phyloP scores from a whole-genome alignment of 2,113 vertebrate genomes.

The Grantiella picta region DNA sequence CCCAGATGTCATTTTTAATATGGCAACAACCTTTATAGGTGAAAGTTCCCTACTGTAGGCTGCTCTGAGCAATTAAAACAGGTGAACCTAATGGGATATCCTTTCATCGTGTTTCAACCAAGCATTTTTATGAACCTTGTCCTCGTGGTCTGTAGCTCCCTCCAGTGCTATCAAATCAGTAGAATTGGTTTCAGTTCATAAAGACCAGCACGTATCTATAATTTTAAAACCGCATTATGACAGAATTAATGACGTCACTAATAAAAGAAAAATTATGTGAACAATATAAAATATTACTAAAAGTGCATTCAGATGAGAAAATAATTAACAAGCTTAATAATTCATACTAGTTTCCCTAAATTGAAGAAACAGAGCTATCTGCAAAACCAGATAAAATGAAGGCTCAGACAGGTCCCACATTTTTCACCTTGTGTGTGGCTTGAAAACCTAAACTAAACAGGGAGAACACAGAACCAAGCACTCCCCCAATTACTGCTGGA shows the following conservation, averaged over 20 bases:
- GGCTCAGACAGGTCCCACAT: neutral
- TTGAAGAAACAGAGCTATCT: neutral
- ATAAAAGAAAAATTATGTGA: neutral
- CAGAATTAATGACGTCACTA: neutral
- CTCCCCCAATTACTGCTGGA: neutral
- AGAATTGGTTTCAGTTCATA: neutral
- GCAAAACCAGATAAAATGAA: neutral
- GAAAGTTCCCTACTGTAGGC: fast-evolving
- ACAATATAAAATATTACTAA: neutral
- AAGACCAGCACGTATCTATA: fast-evolving
- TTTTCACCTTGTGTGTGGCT: neutral
- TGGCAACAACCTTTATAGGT: neutral
- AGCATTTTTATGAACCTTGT: neutral
- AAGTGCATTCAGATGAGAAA: neutral
- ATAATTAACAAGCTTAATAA: neutral
- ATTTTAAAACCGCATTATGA: neutral
- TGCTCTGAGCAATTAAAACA: neutral
- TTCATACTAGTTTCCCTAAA: neutral
- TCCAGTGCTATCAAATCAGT: neutral
- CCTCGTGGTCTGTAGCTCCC: constrained; percentile 1
- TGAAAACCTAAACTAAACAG: neutral
- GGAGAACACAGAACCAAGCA: neutral
- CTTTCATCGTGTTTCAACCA: neutral
- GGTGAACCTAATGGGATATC: neutral
- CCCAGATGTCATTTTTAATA: neutral